These are phyloP conservation scores for Struthio camelus DNA, from an alignment of 2,113 vertebrate species.

Conservation along the genomic window DNA sequence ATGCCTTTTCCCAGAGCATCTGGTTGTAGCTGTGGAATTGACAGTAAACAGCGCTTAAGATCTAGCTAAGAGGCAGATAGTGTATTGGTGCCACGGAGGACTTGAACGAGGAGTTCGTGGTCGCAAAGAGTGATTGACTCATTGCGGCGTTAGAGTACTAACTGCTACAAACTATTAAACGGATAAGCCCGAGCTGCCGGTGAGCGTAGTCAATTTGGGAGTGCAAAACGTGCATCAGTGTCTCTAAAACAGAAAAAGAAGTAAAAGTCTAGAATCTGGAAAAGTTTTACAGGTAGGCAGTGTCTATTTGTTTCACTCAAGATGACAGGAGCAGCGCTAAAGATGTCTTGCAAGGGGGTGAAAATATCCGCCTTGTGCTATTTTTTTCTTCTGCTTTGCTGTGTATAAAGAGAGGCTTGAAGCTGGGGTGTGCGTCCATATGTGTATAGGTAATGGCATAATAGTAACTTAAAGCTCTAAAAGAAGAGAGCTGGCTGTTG, in stretches of 20 bases:
- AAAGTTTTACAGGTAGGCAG: neutral
- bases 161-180: neutral
- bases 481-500: neutral
- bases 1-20: neutral
- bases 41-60: neutral
- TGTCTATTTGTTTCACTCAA: neutral
- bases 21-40: neutral
- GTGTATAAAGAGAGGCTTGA: neutral
- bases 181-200: neutral
- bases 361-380: too few species aligned
- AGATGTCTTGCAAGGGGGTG: neutral
- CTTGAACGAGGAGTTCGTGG: fast-evolving
- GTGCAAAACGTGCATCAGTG: neutral
- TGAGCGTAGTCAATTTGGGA: neutral
- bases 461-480: neutral
- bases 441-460: neutral
- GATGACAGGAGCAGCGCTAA: neutral
- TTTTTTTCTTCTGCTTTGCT: neutral
- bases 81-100: neutral
- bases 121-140: fast-evolving
- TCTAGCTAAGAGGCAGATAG: neutral
- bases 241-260: neutral
- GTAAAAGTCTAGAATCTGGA: neutral
- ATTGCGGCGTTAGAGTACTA: fast-evolving
- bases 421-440: neutral